Evolutionary conservation across 2,113 vertebrate species (phyloP).

Genomic region (Symphodus melops): DNA sequence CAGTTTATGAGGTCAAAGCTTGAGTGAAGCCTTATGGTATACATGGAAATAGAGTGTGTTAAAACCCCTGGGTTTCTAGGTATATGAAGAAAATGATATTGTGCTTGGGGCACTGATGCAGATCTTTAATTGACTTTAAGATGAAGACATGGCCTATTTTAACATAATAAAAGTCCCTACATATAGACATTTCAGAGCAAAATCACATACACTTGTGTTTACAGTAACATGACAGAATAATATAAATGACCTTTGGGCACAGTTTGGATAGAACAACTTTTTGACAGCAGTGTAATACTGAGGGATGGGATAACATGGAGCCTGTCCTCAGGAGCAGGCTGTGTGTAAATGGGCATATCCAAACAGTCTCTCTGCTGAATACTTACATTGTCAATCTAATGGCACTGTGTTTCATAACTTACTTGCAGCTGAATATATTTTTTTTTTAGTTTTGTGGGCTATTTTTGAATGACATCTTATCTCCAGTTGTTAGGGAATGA

Average conservation of each 20-base stretch:
- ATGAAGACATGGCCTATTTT: slow-evolving; percentile 95
- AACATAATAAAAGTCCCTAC: slow-evolving; percentile 72
- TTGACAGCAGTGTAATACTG: slow-evolving; percentile 65
- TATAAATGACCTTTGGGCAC: slow-evolving; percentile 41
- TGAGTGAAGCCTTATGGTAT: slow-evolving; percentile 51
- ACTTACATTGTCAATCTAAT: slow-evolving; percentile 67
- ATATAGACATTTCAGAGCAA: slow-evolving; percentile 61
- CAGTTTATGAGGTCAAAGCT: slow-evolving; percentile 64
- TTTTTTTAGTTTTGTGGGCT: slow-evolving; percentile 47
- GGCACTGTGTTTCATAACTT: slow-evolving; percentile 56
- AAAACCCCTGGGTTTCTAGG: slow-evolving; percentile 90
- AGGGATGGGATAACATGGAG: slow-evolving; percentile 49
- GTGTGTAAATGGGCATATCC: slow-evolving; percentile 72
- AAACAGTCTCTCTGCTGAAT: slow-evolving; percentile 66
- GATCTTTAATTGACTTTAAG: slow-evolving; percentile 98
- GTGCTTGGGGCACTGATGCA: slow-evolving; percentile 92
- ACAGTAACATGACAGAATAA: slow-evolving; percentile 45
- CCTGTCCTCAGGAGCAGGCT: slow-evolving; percentile 53
- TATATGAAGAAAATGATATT: slow-evolving; percentile 94
- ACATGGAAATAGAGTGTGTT: slow-evolving; percentile 89
- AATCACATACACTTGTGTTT: slow-evolving; percentile 67
- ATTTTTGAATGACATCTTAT: slow-evolving; percentile 74
- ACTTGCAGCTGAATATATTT: slow-evolving; percentile 47
- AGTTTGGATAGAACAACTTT: slow-evolving; percentile 52
- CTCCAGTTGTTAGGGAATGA: slow-evolving; percentile 71